Percentiles rank a stretch among this genome's conserved stretches.
Evolutionary conservation across 2,797 vertebrate genomes (phyloP).

Genomic region (Neomorphus geoffroyi): DNA sequence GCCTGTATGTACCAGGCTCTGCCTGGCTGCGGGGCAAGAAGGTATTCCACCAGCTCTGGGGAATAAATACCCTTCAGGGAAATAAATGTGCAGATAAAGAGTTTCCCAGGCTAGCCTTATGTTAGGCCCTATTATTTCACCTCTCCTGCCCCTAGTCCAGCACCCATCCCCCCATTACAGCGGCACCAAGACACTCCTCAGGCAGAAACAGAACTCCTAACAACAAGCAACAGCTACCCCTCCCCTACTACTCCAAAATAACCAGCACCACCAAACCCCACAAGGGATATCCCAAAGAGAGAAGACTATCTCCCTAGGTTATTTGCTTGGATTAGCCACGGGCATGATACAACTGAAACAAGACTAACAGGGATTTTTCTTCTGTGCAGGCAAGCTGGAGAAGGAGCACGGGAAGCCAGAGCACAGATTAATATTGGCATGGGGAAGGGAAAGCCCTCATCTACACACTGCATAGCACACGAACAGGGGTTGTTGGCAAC

Average conservation of each 20-base stretch:
- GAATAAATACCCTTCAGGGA: no score
- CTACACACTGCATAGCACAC: neutral
- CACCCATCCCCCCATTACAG: neutral
- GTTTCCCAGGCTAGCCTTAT: neutral
- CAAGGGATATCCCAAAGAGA: neutral
- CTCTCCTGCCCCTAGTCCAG: neutral
- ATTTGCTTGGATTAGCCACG: neutral
- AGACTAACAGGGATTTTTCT: neutral
- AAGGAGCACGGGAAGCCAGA: neutral
- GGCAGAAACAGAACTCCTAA: neutral
- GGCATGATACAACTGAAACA: neutral
- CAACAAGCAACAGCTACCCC: neutral
- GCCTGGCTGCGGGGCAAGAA: neutral
- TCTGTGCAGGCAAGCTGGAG: neutral
- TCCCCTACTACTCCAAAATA: neutral
- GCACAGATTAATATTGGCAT: fast-evolving
- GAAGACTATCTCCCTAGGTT: neutral
- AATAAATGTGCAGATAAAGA: neutral
- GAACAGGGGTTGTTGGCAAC: neutral
- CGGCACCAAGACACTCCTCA: neutral
- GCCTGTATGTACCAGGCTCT: neutral
- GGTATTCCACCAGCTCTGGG: neutral
- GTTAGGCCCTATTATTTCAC: neutral
- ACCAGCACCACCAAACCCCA: neutral
- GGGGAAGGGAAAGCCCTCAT: neutral